Evolutionary conservation across 2,113 vertebrate genomes (phyloP), one percentile per base, ranked within the genome.

Genomic region (Gambusia holbrooki): DNA sequence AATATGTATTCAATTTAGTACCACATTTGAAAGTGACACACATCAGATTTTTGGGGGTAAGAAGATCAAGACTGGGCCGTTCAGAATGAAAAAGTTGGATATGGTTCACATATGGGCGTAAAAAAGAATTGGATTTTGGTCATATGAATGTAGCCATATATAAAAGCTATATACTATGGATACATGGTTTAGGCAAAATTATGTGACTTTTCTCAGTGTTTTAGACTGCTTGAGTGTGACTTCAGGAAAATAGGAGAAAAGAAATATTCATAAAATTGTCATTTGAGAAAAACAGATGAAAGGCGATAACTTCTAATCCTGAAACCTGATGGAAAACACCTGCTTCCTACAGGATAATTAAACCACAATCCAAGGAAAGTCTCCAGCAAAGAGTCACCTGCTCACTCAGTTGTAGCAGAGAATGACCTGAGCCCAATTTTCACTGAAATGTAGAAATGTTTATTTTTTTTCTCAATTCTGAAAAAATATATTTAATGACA

Each of bases 251-350:
- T 11, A 40, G 6, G 30, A 27, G 30, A 27, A 48, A 27, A 14
- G 12, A 74, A 27, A 32, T 33, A 17, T 3, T 0, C 13, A 1
- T 22, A 33, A 66, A 14, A 0, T 14, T 33, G 62, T 61, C 27
- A 40, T 66, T 40, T 17, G 74, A 68, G 40, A 35, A 19, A 29
- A 15, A 14, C 4, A 12, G n/a, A 83, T 73, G 69, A 74, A 40
- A 25, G 45, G 1, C 62, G 35, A 68, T 66, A 35, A 69, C 15
- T n/a, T n/a, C 69, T 81, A 74, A 88, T 72, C 66, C 72, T 30
- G 62, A 75, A 70, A 81, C 45, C 73, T 80, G 76, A 22, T 51
- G 70, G 71, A 51, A 77, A 84, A 80, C 88, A 89, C 82, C 90
- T 85, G 87, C 74, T 79, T 17, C 78, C 86, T 82, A 81, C 42